Evolutionary conservation across 2,113 vertebrate genomes (phyloP), one percentile per base, ranked within the genome.

Genomic region (Neomonachus schauinslandi): DNA sequence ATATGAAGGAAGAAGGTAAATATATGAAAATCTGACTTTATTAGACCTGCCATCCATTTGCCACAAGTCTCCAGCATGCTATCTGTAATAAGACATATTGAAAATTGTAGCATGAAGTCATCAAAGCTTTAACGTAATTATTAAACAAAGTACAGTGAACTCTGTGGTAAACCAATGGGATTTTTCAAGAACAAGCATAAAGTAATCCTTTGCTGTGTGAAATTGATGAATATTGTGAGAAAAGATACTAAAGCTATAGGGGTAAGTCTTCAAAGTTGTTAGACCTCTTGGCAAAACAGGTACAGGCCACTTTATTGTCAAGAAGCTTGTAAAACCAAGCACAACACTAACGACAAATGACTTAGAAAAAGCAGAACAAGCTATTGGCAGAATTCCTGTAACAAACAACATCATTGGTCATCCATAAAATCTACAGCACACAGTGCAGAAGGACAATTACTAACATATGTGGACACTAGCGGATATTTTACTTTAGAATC

Each of bases 331-430:
- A 94, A 98, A 97, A 57, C n/a, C 26, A 92, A 49, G 55, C 80
- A 97, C n/a, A 83, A 77, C 72, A 92, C 91, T 95, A 96, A 96
- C 90, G 74, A 97, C 80, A 97, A 97, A 90, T 87, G 87, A 95
- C 95, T 85, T 81, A 92, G 19, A 92, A 84, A 90, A 97, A 96
- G 55, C 49, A 97, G 80, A 96, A 83, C 69, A 67, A 96, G 33
- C 53, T 94, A 80, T 53, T 94, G 67, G 82, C 79, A 97, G 86
- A 97, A 96, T 63, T 94, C 61, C 55, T 83, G 9, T 94, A 96
- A 92, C 77, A 97, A 93, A 93, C 42, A 81, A 16, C 22, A 92
- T 90, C 76, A 96, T 3, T 72, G 6, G 46, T 55, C 67, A 94
- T 83, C 93, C 46, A n/a, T 84, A 97, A 80, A 83, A 96, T 76